These are phyloP conservation scores for Mesorhabditis belari DNA, from an alignment of 2,888 invertebrate genomes.

Conservation along the genomic window DNA sequence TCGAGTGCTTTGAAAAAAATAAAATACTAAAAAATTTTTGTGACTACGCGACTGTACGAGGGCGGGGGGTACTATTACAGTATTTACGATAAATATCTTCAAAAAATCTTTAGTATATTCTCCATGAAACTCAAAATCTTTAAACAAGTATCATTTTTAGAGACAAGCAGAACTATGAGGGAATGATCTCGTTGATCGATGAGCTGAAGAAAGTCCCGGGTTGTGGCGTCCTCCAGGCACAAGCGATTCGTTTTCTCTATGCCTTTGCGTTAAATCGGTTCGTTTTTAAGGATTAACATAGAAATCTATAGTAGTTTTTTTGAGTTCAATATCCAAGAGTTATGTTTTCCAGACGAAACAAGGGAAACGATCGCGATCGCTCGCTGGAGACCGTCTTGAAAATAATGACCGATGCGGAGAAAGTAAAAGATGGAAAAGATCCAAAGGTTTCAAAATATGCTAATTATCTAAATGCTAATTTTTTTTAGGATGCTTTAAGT, in stretches of 20 bases:
- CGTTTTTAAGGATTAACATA: slow-evolving; percentile 54
- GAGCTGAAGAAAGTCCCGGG: slow-evolving; percentile 81
- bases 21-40: too few relatives aligned
- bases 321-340: not conserved
- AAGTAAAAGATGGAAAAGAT: slow-evolving; percentile 8
- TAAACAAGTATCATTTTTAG: slow-evolving; percentile 55
- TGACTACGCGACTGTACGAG: too few relatives aligned
- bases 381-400: slow-evolving; percentile 83
- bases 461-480: slow-evolving; percentile 14
- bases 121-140: too few relatives aligned
- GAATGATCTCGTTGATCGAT: slow-evolving; percentile 91
- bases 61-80: too few relatives aligned
- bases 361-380: slow-evolving; percentile 85
- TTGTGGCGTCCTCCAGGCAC: slow-evolving; percentile 78
- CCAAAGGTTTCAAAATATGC: not conserved
- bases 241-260: slow-evolving; percentile 83
- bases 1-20: too few relatives aligned
- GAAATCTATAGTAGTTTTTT: slow-evolving; percentile 16
- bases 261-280: slow-evolving; percentile 91
- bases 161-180: slow-evolving; percentile 62
- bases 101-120: too few relatives aligned
- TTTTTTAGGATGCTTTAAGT: slow-evolving; percentile 59
- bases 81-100: too few relatives aligned
- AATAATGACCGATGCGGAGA: slow-evolving; percentile 65
- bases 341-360: slow-evolving; percentile 68